Base-by-base conservation (phyloP, 2,113 vertebrate species). In the Camelus dromedarius region DNA sequence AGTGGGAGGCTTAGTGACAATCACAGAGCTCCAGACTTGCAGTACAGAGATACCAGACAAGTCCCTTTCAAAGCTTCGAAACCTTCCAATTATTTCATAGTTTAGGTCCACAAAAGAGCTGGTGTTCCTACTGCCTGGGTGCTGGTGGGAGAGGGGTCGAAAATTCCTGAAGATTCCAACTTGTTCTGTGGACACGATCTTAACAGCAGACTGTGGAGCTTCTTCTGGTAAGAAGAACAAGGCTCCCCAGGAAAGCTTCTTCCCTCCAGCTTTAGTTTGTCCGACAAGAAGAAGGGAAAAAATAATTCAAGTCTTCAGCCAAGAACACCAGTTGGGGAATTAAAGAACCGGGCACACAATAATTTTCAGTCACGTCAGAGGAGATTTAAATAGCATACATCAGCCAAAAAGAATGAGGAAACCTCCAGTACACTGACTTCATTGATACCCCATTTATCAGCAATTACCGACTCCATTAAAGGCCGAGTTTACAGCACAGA, bases 371-470 rank as follows among this genome's bases (percentile, higher is more conserved):
- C 98, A 98, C 79, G 97, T 98, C 97, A 96, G 97, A 97, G 92
- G 96, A 98, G 97, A 98, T 97, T 98, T 98, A 98, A 98, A 98
- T 95, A 98, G 98, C 98, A 98, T 94, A 97, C 98, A 98, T 99
- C 98, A 99, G 98, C 98, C 98, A 97, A 99, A 99, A 99, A 98
- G 98, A 98, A 99, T 99, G 98, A 98, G 98, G 98, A 99, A 99
- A 98, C 98, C 99, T 99, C 98, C 98, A 97, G 99, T 98, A 98
- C 98, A 96, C 98, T 98, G 98, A 98, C 98, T 99, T 98, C 98
- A 99, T 98, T 97, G 98, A 98, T 99, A 99, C 98, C 99, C 99
- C 99, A 99, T 99, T 99, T 99, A 99, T 99, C 99, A 99, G 99
- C 98, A 98, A 98, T 99, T 98, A 98, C 98, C 97, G 99, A 98